Percentiles rank a stretch among this genome's conserved stretches.
phyloP scores from a whole-genome alignment of 2,113 vertebrate species.

The Poeciliopsis turrubarensis region DNA sequence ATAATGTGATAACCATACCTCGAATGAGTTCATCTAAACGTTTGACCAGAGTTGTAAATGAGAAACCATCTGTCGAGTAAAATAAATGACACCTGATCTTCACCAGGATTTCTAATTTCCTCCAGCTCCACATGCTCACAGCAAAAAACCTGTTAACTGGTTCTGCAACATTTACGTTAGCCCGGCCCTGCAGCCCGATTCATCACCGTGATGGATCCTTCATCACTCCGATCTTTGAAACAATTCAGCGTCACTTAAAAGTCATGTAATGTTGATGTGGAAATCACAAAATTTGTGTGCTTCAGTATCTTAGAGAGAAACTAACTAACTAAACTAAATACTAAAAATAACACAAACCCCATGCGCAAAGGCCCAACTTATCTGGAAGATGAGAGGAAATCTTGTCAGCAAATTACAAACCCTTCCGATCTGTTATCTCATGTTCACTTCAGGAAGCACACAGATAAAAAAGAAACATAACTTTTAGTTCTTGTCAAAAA shows the following conservation, averaged over 20 bases:
- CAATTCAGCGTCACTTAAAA: not conserved
- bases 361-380: not conserved
- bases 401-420: not conserved
- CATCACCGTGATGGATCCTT: not conserved
- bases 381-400: slow-evolving; percentile 18
- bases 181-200: not conserved
- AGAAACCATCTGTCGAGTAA: not conserved
- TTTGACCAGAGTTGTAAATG: too few species aligned
- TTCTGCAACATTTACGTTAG: too few species aligned
- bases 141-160: too few species aligned
- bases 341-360: not conserved
- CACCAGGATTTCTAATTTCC: not conserved
- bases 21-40: too few species aligned
- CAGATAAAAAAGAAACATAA: slow-evolving; percentile 2
- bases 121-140: too few species aligned
- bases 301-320: not conserved
- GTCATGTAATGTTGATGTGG: too few species aligned
- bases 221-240: not conserved
- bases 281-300: too few species aligned
- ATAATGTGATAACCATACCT: too few species aligned
- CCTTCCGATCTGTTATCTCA: not conserved
- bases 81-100: not conserved
- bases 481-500: slow-evolving; percentile 5
- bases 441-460: slow-evolving; percentile 24
- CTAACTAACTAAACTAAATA: not conserved